Evolutionary conservation across 2,797 vertebrate genomes (phyloP).

Genomic region (Sciaenops ocellatus): DNA sequence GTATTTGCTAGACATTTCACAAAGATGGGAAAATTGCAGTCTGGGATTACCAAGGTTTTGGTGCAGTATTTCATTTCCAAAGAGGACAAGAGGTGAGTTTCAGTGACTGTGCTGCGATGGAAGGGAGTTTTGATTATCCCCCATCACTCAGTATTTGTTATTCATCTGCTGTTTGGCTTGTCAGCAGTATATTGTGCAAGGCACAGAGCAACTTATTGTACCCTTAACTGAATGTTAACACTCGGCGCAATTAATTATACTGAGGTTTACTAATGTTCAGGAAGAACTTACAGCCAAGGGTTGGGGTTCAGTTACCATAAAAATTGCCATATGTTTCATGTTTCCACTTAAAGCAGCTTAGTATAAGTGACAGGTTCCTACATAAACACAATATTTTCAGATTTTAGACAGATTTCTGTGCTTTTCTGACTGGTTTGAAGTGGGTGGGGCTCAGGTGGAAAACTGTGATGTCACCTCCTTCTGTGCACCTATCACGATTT

Average conservation of each 20-base stretch:
- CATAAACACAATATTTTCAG: background rate
- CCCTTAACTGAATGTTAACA: slow-evolving; percentile 19
- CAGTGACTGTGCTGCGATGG: slow-evolving; percentile 2
- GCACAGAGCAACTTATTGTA: slow-evolving; percentile 19
- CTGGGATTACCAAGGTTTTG: slow-evolving; percentile 53
- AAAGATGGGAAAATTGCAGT: slow-evolving; percentile 27
- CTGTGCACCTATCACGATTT: background rate
- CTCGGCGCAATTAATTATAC: slow-evolving; percentile 14
- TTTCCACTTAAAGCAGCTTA: too few relatives aligned
- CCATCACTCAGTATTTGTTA: slow-evolving; percentile 32
- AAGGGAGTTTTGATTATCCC: slow-evolving; percentile 40
- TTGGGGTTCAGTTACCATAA: background rate
- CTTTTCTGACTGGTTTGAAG: background rate
- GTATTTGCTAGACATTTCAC: slow-evolving; percentile 45
- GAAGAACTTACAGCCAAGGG: background rate
- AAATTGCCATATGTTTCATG: background rate
- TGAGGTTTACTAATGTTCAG: slow-evolving; percentile 1
- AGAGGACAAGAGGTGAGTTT: slow-evolving; percentile 43
- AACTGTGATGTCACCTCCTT: background rate
- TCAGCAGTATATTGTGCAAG: slow-evolving; percentile 35
- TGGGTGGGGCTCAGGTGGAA: background rate
- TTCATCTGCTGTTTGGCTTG: slow-evolving; percentile 33
- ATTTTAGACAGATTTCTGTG: too few relatives aligned
- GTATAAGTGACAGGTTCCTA: background rate
- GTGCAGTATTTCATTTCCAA: slow-evolving; percentile 44